Evolutionary conservation across 2,888 invertebrate genomes (phyloP), one percentile per base, ranked within the genome.

Genomic region (Gastrophysa polygoni): DNA sequence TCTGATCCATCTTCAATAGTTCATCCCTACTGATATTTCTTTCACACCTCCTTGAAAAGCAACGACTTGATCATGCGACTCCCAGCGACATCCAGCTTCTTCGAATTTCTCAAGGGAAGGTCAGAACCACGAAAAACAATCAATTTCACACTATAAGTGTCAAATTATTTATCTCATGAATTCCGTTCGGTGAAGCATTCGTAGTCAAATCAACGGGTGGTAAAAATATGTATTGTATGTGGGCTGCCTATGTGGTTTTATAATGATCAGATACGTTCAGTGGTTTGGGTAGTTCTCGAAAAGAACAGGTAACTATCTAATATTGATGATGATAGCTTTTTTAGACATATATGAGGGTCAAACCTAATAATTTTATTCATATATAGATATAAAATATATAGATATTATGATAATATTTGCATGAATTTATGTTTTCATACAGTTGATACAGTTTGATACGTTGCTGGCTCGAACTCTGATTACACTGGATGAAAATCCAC

Each of bases 81-180:
- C 38, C 14, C 14, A 38, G n/a, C 38, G 38, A 3, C n/a, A 38
- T 38, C 38, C 3, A 14, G 38, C 38, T 14, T 11, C 38, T 38
- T 6, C n/a, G 4, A 38, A 38, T 14, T 14, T 14, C 14, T 14
- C 38, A 6, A 14, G 14, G 38, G 11, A 11, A 38, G 38, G 38
- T 38, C 38, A 14, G 14, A 38, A 14, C 38, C 38, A 38, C 38
- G 14, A 38, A 49, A 34, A 56, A 55, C 56, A 43, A 60, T 60
- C 57, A 59, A 60, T 64, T 51, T 48, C 49, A 52, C 38, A 46
- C 17, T n/a, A 57, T 44, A 64, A 51, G 61, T 64, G 64, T 64
- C 64, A 61, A 58, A 60, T 57, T 58, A 57, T 64, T 58, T 58
- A 61, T 57, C 14, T 14, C 3, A 14, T 38, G 14, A 38, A 38